Percentiles rank a stretch among this genome's conserved stretches.
phyloP scores from a whole-genome alignment of 2,113 vertebrate genomes.

The Parus major region DNA sequence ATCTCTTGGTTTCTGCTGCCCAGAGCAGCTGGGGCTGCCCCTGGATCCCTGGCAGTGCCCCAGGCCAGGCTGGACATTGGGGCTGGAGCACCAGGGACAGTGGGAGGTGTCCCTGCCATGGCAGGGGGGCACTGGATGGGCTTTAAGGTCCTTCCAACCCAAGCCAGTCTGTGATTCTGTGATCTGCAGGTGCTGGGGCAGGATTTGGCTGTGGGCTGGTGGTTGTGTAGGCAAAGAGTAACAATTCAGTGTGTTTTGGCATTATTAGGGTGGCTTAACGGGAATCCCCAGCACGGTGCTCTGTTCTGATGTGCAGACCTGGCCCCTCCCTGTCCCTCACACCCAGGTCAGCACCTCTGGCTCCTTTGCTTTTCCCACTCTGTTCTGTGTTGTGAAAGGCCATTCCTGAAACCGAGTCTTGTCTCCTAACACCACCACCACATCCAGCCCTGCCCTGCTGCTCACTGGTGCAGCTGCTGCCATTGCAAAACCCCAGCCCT shows the following conservation, averaged over 20 bases:
- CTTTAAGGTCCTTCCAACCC: rapidly evolving
- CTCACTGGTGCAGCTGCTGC: neutral
- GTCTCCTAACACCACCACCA: neutral
- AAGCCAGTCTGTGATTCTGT: neutral
- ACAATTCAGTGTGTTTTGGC: rapidly evolving
- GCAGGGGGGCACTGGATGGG: neutral
- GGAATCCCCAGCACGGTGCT: rapidly evolving
- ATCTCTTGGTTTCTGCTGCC: no score
- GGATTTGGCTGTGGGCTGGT: neutral
- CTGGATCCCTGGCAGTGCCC: neutral
- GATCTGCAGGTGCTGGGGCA: rapidly evolving
- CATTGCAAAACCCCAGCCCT: neutral
- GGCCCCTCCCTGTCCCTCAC: neutral
- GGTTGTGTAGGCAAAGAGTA: neutral
- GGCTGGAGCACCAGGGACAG: neutral
- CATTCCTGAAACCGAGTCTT: rapidly evolving
- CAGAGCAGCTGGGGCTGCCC: neutral
- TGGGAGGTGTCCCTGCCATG: neutral
- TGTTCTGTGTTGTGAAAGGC: neutral
- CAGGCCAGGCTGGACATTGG: neutral
- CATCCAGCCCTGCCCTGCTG: neutral
- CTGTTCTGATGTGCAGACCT: neutral
- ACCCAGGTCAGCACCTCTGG: neutral
- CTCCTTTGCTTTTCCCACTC: neutral
- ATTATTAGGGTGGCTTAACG: rapidly evolving